Conservation (phyloP, 2,113 vertebrate species). For the Clarias macrocephalus region DNA sequence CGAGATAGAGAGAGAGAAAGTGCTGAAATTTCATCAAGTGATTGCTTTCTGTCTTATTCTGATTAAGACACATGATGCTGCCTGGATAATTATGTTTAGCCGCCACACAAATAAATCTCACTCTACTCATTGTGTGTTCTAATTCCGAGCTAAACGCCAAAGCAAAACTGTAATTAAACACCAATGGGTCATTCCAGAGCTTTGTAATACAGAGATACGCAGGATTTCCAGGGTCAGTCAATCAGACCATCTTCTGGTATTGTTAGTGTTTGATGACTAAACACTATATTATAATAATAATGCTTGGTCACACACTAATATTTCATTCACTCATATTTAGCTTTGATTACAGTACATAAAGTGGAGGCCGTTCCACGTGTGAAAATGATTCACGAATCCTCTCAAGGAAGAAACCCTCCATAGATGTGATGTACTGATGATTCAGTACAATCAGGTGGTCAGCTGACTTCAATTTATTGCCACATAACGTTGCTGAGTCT, state of each 20-base stretch:
- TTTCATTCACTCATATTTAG: no score
- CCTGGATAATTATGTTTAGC: conserved; percentile 29
- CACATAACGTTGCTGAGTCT: no score
- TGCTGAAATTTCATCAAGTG: conserved; percentile 29
- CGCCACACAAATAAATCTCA: not conserved
- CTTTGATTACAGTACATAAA: no score
- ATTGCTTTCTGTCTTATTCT: conserved; percentile 27
- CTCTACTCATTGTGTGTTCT: not conserved
- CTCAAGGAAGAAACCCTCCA: no score
- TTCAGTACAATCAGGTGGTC: no score
- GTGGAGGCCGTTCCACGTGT: no score
- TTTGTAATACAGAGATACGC: not conserved
- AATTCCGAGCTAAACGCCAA: conserved; percentile 13
- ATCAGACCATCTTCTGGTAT: not conserved
- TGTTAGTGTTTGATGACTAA: not conserved
- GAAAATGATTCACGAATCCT: no score
- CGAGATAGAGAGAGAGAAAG: not conserved
- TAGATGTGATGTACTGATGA: no score
- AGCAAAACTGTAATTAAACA: not conserved
- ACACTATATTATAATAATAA: not conserved
- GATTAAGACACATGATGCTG: conserved; percentile 9
- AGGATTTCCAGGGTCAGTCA: not conserved
- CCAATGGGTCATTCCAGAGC: not conserved
- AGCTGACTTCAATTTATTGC: no score
- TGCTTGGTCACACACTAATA: no score